A percentile compares a stretch with the other conserved stretches of the same genome.
phyloP scores from a whole-genome alignment of 1,140 invertebrate species.

The Pachypsylla venusta region DNA sequence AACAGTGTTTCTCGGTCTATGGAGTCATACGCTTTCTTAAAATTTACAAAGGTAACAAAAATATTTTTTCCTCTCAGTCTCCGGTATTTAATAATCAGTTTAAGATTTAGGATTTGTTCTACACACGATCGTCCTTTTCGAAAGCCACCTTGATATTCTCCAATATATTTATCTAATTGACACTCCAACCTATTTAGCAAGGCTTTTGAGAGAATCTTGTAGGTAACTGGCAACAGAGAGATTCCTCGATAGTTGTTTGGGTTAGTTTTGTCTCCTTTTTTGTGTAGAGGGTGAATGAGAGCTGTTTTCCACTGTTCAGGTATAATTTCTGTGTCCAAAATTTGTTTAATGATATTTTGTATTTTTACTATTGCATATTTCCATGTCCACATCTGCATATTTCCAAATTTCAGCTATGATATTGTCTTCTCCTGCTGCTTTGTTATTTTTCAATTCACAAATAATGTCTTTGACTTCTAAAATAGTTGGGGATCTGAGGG shows the following conservation, averaged over 20 bases:
- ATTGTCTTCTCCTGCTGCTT: conserved; percentile 21
- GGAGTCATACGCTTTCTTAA: not conserved
- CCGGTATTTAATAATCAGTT: no score
- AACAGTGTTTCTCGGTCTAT: not conserved
- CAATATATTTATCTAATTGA: conserved; percentile 7
- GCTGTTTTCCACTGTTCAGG: conserved; percentile 22
- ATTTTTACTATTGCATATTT: no score
- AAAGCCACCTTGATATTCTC: conserved; percentile 13
- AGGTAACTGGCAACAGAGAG: conserved; percentile 5
- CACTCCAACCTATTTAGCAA: conserved; percentile 9
- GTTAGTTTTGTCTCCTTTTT: conserved; percentile 22
- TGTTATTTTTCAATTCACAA: conserved; percentile 19
- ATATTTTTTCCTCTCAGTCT: no score
- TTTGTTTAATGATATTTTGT: no score
- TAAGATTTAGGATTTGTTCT: no score
- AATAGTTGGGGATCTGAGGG: conserved; percentile 10
- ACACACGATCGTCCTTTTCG: conserved; percentile 11
- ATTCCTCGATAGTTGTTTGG: conserved; percentile 12
- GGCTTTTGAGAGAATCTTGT: conserved; percentile 13
- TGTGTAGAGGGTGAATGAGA: conserved; percentile 22
- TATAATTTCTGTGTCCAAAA: conserved; percentile 15
- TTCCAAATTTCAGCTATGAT: conserved; percentile 23
- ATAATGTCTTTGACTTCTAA: conserved; percentile 13
- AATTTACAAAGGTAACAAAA: no score
- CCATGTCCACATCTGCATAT: conserved; percentile 6